A percentile compares a stretch with the other conserved stretches of the same genome.
These are phyloP conservation scores for Oplegnathus fasciatus DNA, from an alignment of 2,113 vertebrate genomes.

Conservation along the genomic window DNA sequence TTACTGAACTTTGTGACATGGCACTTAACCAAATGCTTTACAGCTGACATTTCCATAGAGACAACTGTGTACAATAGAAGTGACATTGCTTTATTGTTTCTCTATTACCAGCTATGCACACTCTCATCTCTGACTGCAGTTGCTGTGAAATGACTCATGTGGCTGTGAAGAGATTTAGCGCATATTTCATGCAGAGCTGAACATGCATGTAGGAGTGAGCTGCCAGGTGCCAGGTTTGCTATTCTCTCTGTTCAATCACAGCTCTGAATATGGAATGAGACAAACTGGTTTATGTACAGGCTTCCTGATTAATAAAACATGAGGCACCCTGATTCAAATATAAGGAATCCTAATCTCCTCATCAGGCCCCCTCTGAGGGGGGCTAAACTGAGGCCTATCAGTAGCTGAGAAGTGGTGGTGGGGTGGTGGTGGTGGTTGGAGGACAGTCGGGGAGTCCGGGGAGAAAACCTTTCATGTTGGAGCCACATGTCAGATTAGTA, in stretches of 20 bases:
- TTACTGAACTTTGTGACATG: not conserved
- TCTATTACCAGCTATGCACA: conserved; percentile 4
- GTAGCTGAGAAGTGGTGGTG: conserved; percentile 13
- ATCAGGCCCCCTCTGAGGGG: conserved; percentile 27
- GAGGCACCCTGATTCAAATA: conserved; percentile 51
- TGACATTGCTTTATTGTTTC: conserved; percentile 16
- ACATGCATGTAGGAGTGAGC: conserved; percentile 38
- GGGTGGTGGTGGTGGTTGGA: conserved; percentile 6
- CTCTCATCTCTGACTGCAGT: conserved; percentile 26
- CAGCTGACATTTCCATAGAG: conserved; percentile 26
- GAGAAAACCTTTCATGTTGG: conserved; percentile 60
- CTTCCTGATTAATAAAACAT: conserved; percentile 77
- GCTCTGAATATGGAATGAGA: conserved; percentile 69
- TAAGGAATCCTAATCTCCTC: conserved; percentile 60
- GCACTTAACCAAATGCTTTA: not conserved
- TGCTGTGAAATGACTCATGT: conserved; percentile 32
- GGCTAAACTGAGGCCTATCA: conserved; percentile 7
- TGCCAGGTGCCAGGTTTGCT: conserved; percentile 41
- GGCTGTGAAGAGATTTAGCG: conserved; percentile 29
- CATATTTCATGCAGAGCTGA: conserved; percentile 7
- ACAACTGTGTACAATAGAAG: not conserved
- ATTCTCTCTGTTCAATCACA: conserved; percentile 40
- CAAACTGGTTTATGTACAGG: conserved; percentile 61
- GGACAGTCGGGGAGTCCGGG: conserved; percentile 40
- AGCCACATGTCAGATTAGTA: conserved; percentile 61